A percentile compares a stretch with the other conserved stretches of the same genome.
Evolutionary conservation across 2,797 vertebrate genomes (phyloP).

Genomic region (Thalassophryne amazonica): DNA sequence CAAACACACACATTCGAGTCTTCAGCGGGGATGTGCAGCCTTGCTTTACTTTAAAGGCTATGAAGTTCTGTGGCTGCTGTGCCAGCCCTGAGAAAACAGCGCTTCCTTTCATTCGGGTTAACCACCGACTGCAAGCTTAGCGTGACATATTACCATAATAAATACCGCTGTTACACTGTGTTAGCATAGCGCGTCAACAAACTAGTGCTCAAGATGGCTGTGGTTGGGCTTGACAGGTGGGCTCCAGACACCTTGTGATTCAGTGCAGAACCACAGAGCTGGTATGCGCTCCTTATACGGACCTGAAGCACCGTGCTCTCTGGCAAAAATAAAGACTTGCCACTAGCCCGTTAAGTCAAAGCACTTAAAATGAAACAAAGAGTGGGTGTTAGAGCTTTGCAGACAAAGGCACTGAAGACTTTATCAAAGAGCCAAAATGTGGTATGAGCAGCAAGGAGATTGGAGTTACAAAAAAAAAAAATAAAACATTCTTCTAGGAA

Average conservation of each 20-base stretch:
- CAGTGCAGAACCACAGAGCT: conserved; percentile 54
- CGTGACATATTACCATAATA: conserved; percentile 56
- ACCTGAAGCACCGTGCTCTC: conserved; percentile 13
- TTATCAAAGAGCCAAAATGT: conserved; percentile 30
- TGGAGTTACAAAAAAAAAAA: conserved; percentile 2
- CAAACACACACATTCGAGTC: conserved; percentile 14
- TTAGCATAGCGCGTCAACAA: conserved; percentile 45
- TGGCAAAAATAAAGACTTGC: conserved; percentile 3
- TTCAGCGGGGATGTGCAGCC: conserved; percentile 48
- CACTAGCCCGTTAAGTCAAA: conserved; percentile 30
- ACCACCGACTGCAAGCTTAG: conserved; percentile 30
- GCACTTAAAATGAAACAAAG: conserved; percentile 31
- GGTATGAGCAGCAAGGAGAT: conserved; percentile 2
- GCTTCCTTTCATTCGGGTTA: conserved; percentile 47
- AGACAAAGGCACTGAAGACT: conserved; percentile 33
- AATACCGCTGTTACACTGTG: conserved; percentile 46
- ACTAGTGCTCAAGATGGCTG: conserved; percentile 49
- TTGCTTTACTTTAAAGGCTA: conserved; percentile 60
- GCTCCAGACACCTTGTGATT: conserved; percentile 66
- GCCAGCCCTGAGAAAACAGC: conserved; percentile 51
- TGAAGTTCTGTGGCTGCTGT: conserved; percentile 51
- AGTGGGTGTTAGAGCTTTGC: conserved; percentile 33
- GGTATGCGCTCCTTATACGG: conserved; percentile 57
- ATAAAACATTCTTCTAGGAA: neutral
- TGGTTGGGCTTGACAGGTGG: conserved; percentile 62